Percentiles rank a stretch among this genome's conserved stretches.
Conservation (phyloP, 1,140 invertebrate species). For the Limonius californicus region DNA sequence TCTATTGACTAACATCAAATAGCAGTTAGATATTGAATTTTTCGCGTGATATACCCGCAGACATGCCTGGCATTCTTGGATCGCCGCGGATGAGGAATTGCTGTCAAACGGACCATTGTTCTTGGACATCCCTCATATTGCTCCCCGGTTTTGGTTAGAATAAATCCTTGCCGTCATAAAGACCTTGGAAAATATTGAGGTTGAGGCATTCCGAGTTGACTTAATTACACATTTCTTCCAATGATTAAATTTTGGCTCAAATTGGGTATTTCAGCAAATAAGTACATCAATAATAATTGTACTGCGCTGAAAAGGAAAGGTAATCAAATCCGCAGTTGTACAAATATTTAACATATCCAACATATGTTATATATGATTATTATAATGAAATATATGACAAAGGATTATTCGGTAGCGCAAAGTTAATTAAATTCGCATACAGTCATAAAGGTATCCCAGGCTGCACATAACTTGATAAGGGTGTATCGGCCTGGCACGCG, state of each 20-base stretch:
- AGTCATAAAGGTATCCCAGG: conserved; percentile 31
- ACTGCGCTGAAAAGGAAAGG: too few relatives aligned
- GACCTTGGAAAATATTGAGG: neutral
- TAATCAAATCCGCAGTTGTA: neutral
- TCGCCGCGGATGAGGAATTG: conserved; percentile 35
- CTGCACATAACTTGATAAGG: conserved; percentile 36
- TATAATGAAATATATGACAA: conserved; percentile 17
- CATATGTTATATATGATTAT: conserved; percentile 22
- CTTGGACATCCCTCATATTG: conserved; percentile 18
- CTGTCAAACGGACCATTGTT: conserved; percentile 35
- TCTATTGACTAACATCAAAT: conserved; percentile 34
- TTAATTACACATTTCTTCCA: too few relatives aligned
- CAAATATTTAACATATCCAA: conserved; percentile 7
- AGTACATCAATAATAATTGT: too few relatives aligned
- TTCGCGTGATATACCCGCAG: conserved; percentile 34
- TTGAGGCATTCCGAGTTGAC: too few relatives aligned
- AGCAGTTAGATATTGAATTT: conserved; percentile 38
- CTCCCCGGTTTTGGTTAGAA: neutral
- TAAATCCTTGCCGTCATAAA: conserved; percentile 1
- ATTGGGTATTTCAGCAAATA: too few relatives aligned
- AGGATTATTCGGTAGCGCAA: conserved; percentile 23
- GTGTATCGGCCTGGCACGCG: conserved; percentile 34
- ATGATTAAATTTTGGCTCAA: too few relatives aligned
- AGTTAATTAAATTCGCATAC: conserved; percentile 34
- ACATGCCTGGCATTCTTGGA: conserved; percentile 31